Evolutionary conservation across 1,140 invertebrate species (phyloP).

Genomic region (Hylaeus volcanicus): DNA sequence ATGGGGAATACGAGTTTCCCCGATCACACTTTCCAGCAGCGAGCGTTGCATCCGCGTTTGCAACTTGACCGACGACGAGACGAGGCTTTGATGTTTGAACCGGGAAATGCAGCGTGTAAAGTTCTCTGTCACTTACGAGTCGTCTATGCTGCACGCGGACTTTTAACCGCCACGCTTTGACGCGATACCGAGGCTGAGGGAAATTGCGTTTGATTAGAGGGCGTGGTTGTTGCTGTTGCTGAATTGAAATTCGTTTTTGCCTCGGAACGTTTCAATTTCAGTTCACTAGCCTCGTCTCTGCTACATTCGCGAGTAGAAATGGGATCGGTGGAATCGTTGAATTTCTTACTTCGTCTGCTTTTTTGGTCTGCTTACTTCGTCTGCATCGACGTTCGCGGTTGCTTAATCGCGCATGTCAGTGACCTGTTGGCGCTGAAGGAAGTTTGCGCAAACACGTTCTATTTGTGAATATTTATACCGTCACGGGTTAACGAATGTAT

Average conservation of each 20-base stretch:
- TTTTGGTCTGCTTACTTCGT: too few relatives aligned
- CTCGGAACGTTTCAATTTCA: not conserved
- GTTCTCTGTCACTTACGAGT: constrained; percentile 40
- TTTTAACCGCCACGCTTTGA: constrained; percentile 39
- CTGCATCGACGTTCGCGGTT: too few relatives aligned
- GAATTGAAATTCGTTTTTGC: not conserved
- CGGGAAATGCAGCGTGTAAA: constrained; percentile 42
- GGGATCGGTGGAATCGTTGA: too few relatives aligned
- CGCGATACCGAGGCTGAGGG: not conserved
- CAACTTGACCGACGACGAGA: constrained; percentile 42
- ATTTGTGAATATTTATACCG: too few relatives aligned
- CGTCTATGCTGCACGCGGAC: constrained; percentile 25
- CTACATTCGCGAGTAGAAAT: too few relatives aligned
- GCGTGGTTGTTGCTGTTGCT: not conserved
- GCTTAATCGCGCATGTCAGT: too few relatives aligned
- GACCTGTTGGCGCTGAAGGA: too few relatives aligned
- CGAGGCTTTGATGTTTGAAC: constrained; percentile 40
- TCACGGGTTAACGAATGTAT: too few relatives aligned
- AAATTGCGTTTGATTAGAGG: constrained; percentile 50
- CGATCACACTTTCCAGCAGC: constrained; percentile 15
- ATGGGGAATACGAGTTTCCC: constrained; percentile 35
- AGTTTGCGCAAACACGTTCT: too few relatives aligned
- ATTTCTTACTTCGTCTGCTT: too few relatives aligned
- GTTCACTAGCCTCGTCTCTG: too few relatives aligned
- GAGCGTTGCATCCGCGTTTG: constrained; percentile 25